Base-by-base conservation (phyloP, 64 coral and sea anemone species). In the Montipora cactus region DNA sequence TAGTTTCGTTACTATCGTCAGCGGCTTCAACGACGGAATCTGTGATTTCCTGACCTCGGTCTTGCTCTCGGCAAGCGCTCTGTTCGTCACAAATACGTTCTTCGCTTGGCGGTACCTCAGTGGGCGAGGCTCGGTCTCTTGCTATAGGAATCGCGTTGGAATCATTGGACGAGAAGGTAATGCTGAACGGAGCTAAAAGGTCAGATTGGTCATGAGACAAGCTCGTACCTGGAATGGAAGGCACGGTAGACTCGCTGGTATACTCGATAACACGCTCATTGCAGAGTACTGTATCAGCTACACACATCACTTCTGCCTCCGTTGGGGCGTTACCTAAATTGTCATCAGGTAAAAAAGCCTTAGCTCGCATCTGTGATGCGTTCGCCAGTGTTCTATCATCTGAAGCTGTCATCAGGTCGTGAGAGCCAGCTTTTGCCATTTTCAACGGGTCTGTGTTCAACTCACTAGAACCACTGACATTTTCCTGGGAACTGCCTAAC, bases 361-460 rank as follows among this genome's bases (percentile, higher is more conserved):
- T 84, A 62, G 25, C 48, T 71, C 25, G 64, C 62, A 72, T 71
- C 18, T 86, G 82, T 18, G 82, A 86, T 49, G 18, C 6, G 5
- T 86, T 72, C 8, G 64, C 82, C 66, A 86, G 66, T 2, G 15
- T 86, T 16, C 82, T 50, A 8, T 71, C 66, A n/a, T 71, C 46
- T 66, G 82, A 86, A 20, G 71, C 64, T 7, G 82, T 86, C 82
- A 86, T 18, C 45, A 86, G 44, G 20, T 86, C 66, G 66, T 86
- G 82, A 12, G 15, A 44, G 19, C 82, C 66, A 19, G 62, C 18
- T 8, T 86, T 86, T 72, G 82, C 6, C 9, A 7, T 11, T 21
- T 37, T 37, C 37, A 50, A 15, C 14, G 82, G 66, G 47, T 15
- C 16, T 12, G 82, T 71, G 45, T 47, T 72, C 12, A 7, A n/a